Evolutionary conservation across 2,113 vertebrate species (phyloP).

Genomic region (Siniperca chuatsi): DNA sequence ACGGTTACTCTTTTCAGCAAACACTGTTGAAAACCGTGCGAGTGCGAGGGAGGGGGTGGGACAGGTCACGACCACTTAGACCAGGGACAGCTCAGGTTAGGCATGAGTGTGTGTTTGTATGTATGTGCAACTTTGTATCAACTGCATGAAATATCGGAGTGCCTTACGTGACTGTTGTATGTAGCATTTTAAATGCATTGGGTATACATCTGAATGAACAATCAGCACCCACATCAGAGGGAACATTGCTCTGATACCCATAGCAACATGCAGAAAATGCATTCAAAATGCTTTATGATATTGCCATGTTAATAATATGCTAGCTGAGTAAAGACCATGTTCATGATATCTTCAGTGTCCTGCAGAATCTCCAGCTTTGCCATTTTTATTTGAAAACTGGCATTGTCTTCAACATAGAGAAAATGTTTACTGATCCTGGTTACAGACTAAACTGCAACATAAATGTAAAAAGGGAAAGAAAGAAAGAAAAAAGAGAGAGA

Average conservation of each 20-base stretch:
- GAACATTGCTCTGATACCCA: conserved; percentile 45
- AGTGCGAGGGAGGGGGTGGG: conserved; percentile 59
- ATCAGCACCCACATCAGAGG: conserved; percentile 8
- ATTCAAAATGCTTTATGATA: conserved; percentile 52
- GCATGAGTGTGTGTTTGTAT: conserved; percentile 44
- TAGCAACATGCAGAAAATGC: conserved; percentile 67
- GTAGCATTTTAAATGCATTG: conserved; percentile 66
- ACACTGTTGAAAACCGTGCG: conserved; percentile 77
- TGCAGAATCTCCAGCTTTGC: conserved; percentile 50
- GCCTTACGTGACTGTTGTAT: conserved; percentile 29
- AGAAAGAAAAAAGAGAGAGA: conserved; percentile 43
- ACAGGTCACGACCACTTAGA: conserved; percentile 65
- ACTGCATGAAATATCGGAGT: conserved; percentile 12
- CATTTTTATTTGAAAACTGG: conserved; percentile 21
- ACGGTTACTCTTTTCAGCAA: conserved; percentile 74
- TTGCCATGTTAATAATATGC: conserved; percentile 39
- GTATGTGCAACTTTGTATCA: conserved; percentile 17
- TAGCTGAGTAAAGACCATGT: conserved; percentile 3
- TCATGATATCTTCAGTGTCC: conserved; percentile 68
- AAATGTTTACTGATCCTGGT: conserved; percentile 16
- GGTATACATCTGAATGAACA: conserved; percentile 53
- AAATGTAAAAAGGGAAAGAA: conserved; percentile 21
- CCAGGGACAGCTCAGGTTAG: conserved; percentile 76
- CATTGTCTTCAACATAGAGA: neutral
- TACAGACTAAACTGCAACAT: conserved; percentile 8